Evolutionary conservation across 2,888 invertebrate species (phyloP), one percentile per base, ranked within the genome.

Genomic region (Ichneumon xanthorius): DNA sequence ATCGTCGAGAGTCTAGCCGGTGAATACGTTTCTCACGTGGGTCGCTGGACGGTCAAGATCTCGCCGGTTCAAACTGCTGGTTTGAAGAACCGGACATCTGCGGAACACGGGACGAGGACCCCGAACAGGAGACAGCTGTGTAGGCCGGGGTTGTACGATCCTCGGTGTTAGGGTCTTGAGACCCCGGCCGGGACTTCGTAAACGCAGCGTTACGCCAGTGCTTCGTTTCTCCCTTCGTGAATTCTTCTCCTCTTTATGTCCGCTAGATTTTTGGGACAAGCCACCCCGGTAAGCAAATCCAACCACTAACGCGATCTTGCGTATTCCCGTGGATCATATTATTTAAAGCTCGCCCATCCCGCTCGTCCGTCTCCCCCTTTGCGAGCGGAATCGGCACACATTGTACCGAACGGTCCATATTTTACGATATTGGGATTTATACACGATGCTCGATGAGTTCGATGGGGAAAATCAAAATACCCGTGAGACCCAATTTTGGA

Each of bases 31-130:
- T 88, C 88, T 88, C 88, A 88, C 88, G 88, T 84, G 82, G 65
- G 73, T 68, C 73, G 73, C 65, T 53, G 77, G 65, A 80, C 79
- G 85, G 82, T 82, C 82, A 82, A 85, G 85, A 76, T 68, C 58
- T 70, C 63, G 81, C 71, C 26, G 79, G 70, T 61, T 26, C 5
- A 16, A 80, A 79, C 79, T 75, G 82, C 79, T 65, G 16, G 55
- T 30, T n/a, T 48, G 48, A 16, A 50, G 50, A 89, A 89, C 90
- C 91, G 92, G 93, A 93, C 93, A 93, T 93, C 93, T 93, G 93
- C 86, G 63, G 72, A 91, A 92, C 92, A 89, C 88, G 90, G 91
- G 92, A 91, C 92, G 92, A 67, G 82, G 50, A 82, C 50, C 82
- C 76, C 55, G 67, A 72, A 75, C 70, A 45, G 16, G 73, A 84